A percentile compares a stretch with the other conserved stretches of the same genome.
Conservation (phyloP, 1,140 invertebrate species). For the Conus ventricosus region DNA sequence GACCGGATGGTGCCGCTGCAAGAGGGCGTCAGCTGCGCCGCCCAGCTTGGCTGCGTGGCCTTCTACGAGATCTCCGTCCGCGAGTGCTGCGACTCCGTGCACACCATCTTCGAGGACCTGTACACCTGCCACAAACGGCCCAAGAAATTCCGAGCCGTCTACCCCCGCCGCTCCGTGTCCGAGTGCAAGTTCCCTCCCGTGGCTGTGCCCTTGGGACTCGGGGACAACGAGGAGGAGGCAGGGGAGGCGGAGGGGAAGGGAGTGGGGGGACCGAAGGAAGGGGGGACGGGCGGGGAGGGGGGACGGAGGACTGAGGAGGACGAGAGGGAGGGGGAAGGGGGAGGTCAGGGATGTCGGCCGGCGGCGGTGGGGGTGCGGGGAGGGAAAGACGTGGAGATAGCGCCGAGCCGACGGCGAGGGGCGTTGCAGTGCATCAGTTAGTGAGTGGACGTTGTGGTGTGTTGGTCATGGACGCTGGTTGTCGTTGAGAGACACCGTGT, state of each 20-base stretch:
- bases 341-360: background rate
- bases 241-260: background rate
- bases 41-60: conserved; percentile 85
- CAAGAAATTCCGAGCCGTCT: conserved; percentile 40
- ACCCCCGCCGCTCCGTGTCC: conserved; percentile 33
- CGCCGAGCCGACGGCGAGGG: conserved; percentile 28
- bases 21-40: conserved; percentile 84
- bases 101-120: conserved; percentile 57
- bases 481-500: too few species aligned
- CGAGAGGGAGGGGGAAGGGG: background rate
- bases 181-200: conserved; percentile 31
- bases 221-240: background rate
- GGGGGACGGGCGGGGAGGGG: background rate
- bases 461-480: too few species aligned
- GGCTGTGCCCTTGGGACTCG: background rate
- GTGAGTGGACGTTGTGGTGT: background rate
- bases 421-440: conserved; percentile 49
- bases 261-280: too few species aligned
- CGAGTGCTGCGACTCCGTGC: conserved; percentile 81
- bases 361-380: background rate
- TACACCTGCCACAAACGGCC: conserved; percentile 48
- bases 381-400: background rate
- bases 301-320: background rate
- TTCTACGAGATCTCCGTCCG: conserved; percentile 89
- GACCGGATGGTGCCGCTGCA: conserved; percentile 90